These are phyloP conservation scores for Meandrusa payeni DNA, from an alignment of 2,888 invertebrate genomes.

Conservation along the genomic window DNA sequence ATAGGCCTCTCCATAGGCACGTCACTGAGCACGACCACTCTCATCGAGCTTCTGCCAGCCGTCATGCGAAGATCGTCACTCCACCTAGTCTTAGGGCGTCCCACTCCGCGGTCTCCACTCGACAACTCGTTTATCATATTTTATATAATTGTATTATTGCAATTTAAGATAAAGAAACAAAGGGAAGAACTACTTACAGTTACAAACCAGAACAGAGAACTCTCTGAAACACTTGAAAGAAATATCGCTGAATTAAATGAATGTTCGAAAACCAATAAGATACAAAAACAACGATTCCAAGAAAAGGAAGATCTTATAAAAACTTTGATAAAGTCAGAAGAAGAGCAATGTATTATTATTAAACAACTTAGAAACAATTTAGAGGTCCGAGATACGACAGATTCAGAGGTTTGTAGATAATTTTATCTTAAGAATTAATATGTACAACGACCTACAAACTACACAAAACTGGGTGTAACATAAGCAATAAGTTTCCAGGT, in stretches of 20 bases:
- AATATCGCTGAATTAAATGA: slow-evolving; percentile 49
- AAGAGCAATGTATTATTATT: slow-evolving; percentile 60
- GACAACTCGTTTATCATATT: too few species aligned
- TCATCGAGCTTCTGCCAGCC: too few species aligned
- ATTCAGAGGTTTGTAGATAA: slow-evolving; percentile 46
- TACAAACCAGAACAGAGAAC: slow-evolving; percentile 46
- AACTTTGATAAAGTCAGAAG: slow-evolving; percentile 55
- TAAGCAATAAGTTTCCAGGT: too few species aligned
- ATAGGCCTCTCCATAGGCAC: too few species aligned
- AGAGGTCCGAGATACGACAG: slow-evolving; percentile 52
- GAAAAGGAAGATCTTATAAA: slow-evolving; percentile 52
- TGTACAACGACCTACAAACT: too few species aligned
- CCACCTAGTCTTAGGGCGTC: too few species aligned
- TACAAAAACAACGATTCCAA: slow-evolving; percentile 43
- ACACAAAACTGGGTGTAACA: too few species aligned
- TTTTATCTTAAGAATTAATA: too few species aligned
- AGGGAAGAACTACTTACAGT: slow-evolving; percentile 47
- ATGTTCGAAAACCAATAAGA: slow-evolving; percentile 36
- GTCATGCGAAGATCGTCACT: too few species aligned
- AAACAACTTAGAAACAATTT: slow-evolving; percentile 55
- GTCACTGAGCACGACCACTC: too few species aligned
- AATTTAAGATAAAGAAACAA: slow-evolving; percentile 51
- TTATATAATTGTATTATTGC: too few species aligned
- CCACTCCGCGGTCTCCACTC: too few species aligned
- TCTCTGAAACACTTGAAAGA: slow-evolving; percentile 48